A percentile compares a stretch with the other conserved stretches of the same genome.
phyloP scores from a whole-genome alignment of 2,888 invertebrate species.

The Gerosis bhagava region DNA sequence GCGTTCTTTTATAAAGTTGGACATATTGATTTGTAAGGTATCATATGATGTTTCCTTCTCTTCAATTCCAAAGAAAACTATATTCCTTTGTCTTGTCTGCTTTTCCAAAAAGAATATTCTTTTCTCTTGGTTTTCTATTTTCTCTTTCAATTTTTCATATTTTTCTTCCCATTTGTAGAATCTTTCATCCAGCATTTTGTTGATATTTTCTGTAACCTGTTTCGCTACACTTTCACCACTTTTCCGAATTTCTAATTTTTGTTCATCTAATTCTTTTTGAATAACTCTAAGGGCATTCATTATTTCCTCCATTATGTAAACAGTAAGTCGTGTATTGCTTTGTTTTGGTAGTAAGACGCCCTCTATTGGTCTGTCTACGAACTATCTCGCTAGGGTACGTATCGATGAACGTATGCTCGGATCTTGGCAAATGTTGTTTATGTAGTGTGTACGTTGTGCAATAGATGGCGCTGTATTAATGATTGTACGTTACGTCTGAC shows the following conservation, averaged over 20 bases:
- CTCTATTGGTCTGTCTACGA: not conserved
- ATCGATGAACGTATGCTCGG: too few relatives aligned
- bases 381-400: too few relatives aligned
- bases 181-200: constrained; percentile 15
- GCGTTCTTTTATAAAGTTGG: constrained; percentile 19
- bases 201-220: constrained; percentile 13
- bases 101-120: constrained; percentile 30
- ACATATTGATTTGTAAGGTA: constrained; percentile 23
- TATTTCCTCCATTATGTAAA: constrained; percentile 9
- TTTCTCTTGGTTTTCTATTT: constrained; percentile 29
- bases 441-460: too few relatives aligned
- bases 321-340: too few relatives aligned
- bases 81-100: constrained; percentile 28
- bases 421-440: too few relatives aligned
- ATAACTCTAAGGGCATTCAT: constrained; percentile 6
- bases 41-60: constrained; percentile 30
- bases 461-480: too few relatives aligned
- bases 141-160: constrained; percentile 26
- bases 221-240: constrained; percentile 2
- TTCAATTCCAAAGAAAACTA: constrained; percentile 31
- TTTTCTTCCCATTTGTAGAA: constrained; percentile 12
- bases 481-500: too few relatives aligned
- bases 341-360: not conserved
- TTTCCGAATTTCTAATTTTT: constrained; percentile 12
- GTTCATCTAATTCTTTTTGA: constrained; percentile 15